A percentile compares a stretch with the other conserved stretches of the same genome.
phyloP scores from a whole-genome alignment of 2,797 vertebrate species.

The Melanotaenia pygmaea region DNA sequence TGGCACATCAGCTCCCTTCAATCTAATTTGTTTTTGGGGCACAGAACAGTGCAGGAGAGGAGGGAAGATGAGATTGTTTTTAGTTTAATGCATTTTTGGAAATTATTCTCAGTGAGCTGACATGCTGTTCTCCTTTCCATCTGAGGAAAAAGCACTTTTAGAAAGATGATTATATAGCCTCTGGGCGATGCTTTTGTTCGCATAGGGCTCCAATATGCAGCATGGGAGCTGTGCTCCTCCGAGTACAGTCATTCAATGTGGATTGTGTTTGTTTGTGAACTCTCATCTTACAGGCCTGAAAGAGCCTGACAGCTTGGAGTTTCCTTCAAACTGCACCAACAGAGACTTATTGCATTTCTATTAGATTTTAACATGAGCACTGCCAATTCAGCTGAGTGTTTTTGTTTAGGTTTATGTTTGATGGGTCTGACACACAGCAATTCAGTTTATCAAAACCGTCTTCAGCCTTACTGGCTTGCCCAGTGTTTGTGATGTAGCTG shows the following conservation, averaged over 20 bases:
- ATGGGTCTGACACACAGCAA: constrained; percentile 65
- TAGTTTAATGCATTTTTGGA: constrained; percentile 78
- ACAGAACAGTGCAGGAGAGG: constrained; percentile 56
- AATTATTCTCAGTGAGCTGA: constrained; percentile 79
- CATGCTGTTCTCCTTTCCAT: constrained; percentile 78
- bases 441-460: constrained; percentile 64
- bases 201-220: constrained; percentile 55
- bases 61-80: constrained; percentile 69
- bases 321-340: constrained; percentile 59
- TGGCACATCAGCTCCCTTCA: constrained; percentile 79
- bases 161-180: constrained; percentile 78
- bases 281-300: constrained; percentile 67
- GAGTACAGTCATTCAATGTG: constrained; percentile 72
- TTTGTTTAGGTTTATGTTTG: constrained; percentile 76
- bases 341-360: constrained; percentile 68
- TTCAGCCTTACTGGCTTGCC: constrained; percentile 46
- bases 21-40: constrained; percentile 79
- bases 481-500: constrained; percentile 48
- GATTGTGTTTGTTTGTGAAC: constrained; percentile 80
- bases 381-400: constrained; percentile 76
- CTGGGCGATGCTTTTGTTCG: constrained; percentile 60
- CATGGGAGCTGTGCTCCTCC: constrained; percentile 53
- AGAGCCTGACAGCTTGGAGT: constrained; percentile 65
- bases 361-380: constrained; percentile 71
- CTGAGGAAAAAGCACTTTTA: constrained; percentile 69